phyloP scores from a whole-genome alignment of 1,140 invertebrate species.

The Drosophila auraria region DNA sequence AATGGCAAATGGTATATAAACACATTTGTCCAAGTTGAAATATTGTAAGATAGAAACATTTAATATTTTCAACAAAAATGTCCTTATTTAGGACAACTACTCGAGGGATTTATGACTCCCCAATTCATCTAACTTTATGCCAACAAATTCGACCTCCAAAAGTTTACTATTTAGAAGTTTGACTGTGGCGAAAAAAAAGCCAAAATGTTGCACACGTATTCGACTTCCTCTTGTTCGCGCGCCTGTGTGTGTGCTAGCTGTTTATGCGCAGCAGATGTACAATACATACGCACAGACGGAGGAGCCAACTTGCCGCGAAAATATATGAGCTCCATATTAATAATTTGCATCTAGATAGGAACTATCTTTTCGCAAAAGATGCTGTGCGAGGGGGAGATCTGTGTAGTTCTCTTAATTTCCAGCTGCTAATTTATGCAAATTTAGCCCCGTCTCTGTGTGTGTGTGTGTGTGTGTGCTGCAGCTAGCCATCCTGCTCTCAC shows the following conservation, averaged over 20 bases:
- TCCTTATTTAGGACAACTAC: background rate
- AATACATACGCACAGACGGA: slow-evolving; percentile 35
- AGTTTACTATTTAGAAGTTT: slow-evolving; percentile 8
- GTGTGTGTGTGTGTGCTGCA: slow-evolving; percentile 3
- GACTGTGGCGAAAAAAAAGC: slow-evolving; percentile 20
- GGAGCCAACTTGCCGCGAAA: slow-evolving; percentile 77
- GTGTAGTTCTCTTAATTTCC: slow-evolving; percentile 74
- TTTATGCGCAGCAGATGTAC: slow-evolving; percentile 81
- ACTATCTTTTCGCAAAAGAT: slow-evolving; percentile 58
- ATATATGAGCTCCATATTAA: slow-evolving; percentile 85
- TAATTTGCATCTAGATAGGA: slow-evolving; percentile 84
- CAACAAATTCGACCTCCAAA: background rate
- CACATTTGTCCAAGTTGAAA: background rate
- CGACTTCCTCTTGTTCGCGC: slow-evolving; percentile 48
- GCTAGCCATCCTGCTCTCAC: slow-evolving; percentile 10
- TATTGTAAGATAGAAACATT: background rate
- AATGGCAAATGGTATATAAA: background rate
- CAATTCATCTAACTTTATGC: background rate
- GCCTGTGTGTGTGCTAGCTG: slow-evolving; percentile 36
- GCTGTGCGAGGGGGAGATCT: slow-evolving; percentile 48
- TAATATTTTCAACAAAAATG: background rate
- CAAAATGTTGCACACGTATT: slow-evolving; percentile 47
- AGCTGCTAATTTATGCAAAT: slow-evolving; percentile 83
- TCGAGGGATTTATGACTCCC: too few relatives aligned
- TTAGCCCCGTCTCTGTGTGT: slow-evolving; percentile 44